Evolutionary conservation across 2,888 invertebrate species (phyloP).

Genomic region (Cheilosia vernalis): DNA sequence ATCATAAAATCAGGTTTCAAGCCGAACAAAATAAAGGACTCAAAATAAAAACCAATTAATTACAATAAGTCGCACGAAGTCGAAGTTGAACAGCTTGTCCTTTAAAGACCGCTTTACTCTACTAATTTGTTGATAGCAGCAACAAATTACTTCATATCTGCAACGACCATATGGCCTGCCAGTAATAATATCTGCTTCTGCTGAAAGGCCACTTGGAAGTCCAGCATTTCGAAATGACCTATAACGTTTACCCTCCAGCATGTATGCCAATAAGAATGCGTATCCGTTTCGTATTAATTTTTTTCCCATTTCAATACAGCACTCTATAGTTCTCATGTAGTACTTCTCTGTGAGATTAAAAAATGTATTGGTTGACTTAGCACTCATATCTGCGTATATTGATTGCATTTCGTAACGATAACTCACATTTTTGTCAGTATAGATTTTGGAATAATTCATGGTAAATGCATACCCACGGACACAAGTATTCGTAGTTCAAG

Average conservation of each 20-base stretch:
- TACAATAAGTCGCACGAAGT: too few species aligned
- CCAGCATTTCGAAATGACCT: slow-evolving; percentile 2
- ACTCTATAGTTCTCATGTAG: slow-evolving; percentile 36
- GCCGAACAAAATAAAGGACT: too few species aligned
- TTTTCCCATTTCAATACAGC: slow-evolving; percentile 6
- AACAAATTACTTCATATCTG: slow-evolving; percentile 1
- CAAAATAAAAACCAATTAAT: too few species aligned
- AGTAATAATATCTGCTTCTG: slow-evolving; percentile 7
- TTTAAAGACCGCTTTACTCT: too few species aligned
- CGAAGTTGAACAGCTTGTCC: too few species aligned
- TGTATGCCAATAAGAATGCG: slow-evolving; percentile 20
- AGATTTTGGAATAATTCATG: not conserved
- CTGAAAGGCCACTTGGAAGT: slow-evolving; percentile 14
- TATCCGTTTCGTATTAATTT: slow-evolving; percentile 25
- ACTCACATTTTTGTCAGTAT: slow-evolving; percentile 1
- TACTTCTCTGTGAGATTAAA: slow-evolving; percentile 50
- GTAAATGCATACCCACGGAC: not conserved
- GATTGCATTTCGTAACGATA: slow-evolving; percentile 15
- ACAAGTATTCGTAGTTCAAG: not conserved
- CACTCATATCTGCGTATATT: slow-evolving; percentile 39
- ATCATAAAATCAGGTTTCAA: too few species aligned
- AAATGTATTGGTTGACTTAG: slow-evolving; percentile 65
- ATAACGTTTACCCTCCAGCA: slow-evolving; percentile 26
- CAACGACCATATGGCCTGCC: slow-evolving; percentile 1
- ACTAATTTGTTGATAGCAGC: too few species aligned